These are phyloP conservation scores for Suricata suricatta DNA, from an alignment of 2,113 vertebrate genomes.

Conservation along the genomic window DNA sequence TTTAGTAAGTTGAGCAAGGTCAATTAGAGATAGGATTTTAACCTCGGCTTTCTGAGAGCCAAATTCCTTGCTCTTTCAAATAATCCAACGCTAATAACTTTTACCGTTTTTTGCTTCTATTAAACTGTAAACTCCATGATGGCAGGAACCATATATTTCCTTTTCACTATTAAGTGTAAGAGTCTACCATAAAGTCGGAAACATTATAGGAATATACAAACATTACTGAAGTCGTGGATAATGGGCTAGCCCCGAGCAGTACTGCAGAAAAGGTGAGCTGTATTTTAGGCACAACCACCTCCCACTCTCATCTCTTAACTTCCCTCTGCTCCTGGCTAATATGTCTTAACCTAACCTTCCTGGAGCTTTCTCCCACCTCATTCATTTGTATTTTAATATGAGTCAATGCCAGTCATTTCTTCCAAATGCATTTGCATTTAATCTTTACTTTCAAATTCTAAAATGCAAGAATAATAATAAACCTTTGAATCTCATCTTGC, in stretches of 20 bases:
- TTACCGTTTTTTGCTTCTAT: background rate
- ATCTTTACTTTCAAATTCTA: background rate
- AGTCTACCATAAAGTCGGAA: background rate
- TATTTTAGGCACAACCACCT: background rate
- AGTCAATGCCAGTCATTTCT: background rate
- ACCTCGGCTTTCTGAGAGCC: background rate
- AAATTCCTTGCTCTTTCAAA: background rate
- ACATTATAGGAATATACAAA: background rate
- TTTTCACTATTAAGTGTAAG: background rate
- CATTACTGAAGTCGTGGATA: background rate
- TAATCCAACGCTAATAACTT: background rate
- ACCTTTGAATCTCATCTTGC: background rate
- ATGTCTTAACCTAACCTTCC: background rate
- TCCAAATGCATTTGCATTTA: background rate
- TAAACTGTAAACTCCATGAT: background rate
- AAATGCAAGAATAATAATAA: background rate
- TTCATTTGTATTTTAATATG: constrained; percentile 8
- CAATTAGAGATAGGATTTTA: background rate
- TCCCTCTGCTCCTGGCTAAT: background rate
- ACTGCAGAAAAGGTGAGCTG: background rate
- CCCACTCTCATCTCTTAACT: background rate
- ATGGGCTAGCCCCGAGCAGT: background rate
- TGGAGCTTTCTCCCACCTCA: background rate
- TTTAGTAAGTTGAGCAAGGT: background rate
- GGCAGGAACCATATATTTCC: background rate